These are phyloP conservation scores for Microtus richardsoni DNA, from an alignment of 2,113 vertebrate genomes.

Conservation along the genomic window DNA sequence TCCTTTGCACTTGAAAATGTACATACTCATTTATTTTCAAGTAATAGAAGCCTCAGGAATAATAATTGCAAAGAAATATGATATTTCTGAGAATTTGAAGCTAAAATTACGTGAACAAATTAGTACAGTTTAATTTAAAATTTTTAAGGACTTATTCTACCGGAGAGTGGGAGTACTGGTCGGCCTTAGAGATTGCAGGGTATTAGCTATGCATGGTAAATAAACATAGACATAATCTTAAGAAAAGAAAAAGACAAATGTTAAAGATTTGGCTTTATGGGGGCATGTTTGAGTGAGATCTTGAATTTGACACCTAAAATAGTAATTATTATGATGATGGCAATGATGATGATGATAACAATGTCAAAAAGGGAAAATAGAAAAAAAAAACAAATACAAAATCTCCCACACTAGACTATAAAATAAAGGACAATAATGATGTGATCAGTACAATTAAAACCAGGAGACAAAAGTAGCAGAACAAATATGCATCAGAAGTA, in stretches of 20 bases:
- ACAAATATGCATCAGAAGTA: not conserved
- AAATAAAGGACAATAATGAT: not conserved
- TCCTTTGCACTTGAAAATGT: not conserved
- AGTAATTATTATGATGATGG: not conserved
- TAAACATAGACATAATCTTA: not conserved
- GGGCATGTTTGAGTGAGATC: not conserved
- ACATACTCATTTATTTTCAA: not conserved
- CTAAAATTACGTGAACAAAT: not conserved
- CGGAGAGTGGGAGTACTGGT: not conserved
- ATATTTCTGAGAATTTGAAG: not conserved
- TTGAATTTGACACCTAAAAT: not conserved
- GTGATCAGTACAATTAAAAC: not conserved
- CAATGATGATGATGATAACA: not conserved
- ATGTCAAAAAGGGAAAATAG: not conserved
- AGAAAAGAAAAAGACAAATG: not conserved
- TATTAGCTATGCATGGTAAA: not conserved
- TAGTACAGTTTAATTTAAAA: not conserved
- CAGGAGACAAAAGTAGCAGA: not conserved
- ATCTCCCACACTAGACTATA: not conserved
- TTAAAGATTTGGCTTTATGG: not conserved
- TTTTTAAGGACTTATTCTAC: not conserved
- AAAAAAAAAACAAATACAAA: not conserved
- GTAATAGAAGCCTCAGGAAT: not conserved
- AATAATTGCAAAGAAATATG: not conserved
- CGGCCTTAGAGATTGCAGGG: not conserved